These are phyloP conservation scores for Epinotia bilunana DNA, from an alignment of 2,888 invertebrate species.

Conservation along the genomic window DNA sequence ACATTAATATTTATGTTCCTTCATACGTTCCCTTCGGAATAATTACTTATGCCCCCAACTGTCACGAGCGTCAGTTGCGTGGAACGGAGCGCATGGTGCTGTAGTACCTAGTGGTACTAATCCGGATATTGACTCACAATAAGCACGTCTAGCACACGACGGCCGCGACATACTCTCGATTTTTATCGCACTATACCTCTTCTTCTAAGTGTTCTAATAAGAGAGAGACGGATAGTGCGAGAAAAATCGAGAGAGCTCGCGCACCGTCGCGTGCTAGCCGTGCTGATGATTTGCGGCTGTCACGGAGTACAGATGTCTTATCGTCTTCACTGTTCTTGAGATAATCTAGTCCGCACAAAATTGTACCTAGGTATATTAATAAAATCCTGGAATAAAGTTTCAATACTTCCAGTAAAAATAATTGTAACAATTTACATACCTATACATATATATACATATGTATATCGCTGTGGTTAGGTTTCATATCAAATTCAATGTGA, in stretches of 20 bases:
- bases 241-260: no score
- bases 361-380: neutral
- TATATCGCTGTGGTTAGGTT: neutral
- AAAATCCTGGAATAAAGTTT: no score
- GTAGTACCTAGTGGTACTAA: slow-evolving; percentile 56
- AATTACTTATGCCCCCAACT: slow-evolving; percentile 71
- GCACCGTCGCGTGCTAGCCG: no score
- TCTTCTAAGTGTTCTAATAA: no score
- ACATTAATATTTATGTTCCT: slow-evolving; percentile 14
- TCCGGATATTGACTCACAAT: slow-evolving; percentile 72
- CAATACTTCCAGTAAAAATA: no score
- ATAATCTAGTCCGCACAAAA: neutral
- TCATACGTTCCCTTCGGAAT: slow-evolving; percentile 53
- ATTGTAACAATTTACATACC: no score
- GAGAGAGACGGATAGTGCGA: no score
- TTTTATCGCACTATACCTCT: no score
- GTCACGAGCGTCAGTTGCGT: slow-evolving; percentile 75
- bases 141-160: no score
- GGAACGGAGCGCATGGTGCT: slow-evolving; percentile 65
- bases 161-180: no score
- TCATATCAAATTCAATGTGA: neutral
- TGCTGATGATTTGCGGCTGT: slow-evolving; percentile 67
- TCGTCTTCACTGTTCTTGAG: neutral
- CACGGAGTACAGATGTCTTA: slow-evolving; percentile 54
- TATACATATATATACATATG: neutral